Percentiles rank a stretch among this genome's conserved stretches.
phyloP scores from a whole-genome alignment of 2,888 invertebrate genomes.

The Melinaea menophilus region DNA sequence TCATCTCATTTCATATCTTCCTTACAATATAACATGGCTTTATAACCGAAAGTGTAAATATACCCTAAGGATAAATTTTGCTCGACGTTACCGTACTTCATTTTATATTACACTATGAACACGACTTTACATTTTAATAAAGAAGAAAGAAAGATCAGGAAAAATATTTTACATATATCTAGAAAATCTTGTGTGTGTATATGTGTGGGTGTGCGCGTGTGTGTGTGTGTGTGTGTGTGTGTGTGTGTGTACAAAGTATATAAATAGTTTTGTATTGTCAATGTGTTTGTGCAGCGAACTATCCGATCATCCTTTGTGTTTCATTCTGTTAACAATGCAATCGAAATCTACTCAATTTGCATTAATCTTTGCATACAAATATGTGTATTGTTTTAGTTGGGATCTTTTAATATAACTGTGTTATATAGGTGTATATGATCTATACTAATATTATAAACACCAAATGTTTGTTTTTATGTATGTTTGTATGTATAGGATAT shows the following conservation, averaged over 20 bases:
- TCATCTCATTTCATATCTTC: neutral
- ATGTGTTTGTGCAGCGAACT: conserved; percentile 14
- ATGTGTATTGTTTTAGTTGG: no score
- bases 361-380: conserved; percentile 2
- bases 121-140: no score
- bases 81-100: neutral
- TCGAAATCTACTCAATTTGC: conserved; percentile 9
- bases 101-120: neutral
- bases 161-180: neutral
- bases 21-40: neutral
- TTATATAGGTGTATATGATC: neutral
- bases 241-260: no score
- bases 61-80: conserved; percentile 1
- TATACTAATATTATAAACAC: neutral
- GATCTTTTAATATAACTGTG: neutral
- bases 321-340: conserved; percentile 15
- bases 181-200: neutral
- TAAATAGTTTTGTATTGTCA: neutral
- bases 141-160: no score
- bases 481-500: no score
- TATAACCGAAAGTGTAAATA: conserved; percentile 1
- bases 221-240: no score
- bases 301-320: conserved; percentile 13
- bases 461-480: no score
- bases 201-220: no score